phyloP scores from a whole-genome alignment of 2,888 invertebrate genomes.

The Polydrusus tereticollis region DNA sequence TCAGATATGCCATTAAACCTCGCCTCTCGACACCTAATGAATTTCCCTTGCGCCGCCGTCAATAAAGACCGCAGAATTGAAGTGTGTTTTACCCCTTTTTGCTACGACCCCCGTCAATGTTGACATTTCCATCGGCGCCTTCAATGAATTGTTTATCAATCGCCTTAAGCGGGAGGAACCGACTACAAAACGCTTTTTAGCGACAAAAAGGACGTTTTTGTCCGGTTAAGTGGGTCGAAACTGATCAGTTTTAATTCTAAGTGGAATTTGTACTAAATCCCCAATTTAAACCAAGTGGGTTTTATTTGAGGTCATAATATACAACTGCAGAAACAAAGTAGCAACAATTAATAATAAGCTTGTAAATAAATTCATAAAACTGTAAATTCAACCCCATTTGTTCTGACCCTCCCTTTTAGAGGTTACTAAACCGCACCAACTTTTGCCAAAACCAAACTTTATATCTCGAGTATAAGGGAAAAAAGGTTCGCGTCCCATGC shows the following conservation, averaged over 20 bases:
- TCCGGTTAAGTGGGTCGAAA: background rate
- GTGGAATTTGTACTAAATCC: too few relatives aligned
- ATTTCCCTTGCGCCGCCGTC: slow-evolving; percentile 28
- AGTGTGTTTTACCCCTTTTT: slow-evolving; percentile 32
- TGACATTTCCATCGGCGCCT: slow-evolving; percentile 38
- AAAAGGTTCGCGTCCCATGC: background rate
- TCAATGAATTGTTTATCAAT: slow-evolving; percentile 42
- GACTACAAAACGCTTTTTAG: slow-evolving; percentile 10
- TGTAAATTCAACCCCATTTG: too few relatives aligned
- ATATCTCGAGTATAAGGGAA: too few relatives aligned
- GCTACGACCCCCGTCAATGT: slow-evolving; percentile 27
- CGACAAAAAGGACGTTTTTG: background rate
- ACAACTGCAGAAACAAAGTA: too few relatives aligned
- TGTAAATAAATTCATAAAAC: too few relatives aligned
- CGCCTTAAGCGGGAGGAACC: background rate
- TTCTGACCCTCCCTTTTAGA: too few relatives aligned
- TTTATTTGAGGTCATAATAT: too few relatives aligned
- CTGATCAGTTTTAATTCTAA: background rate
- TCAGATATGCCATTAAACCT: slow-evolving; percentile 44
- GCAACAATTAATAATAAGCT: too few relatives aligned
- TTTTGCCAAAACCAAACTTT: too few relatives aligned
- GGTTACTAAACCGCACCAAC: too few relatives aligned
- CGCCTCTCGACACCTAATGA: slow-evolving; percentile 29
- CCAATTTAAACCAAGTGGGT: too few relatives aligned
- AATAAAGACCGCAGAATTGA: slow-evolving; percentile 31